These are phyloP conservation scores for Busseola fusca DNA, from an alignment of 2,888 invertebrate genomes.

Conservation along the genomic window DNA sequence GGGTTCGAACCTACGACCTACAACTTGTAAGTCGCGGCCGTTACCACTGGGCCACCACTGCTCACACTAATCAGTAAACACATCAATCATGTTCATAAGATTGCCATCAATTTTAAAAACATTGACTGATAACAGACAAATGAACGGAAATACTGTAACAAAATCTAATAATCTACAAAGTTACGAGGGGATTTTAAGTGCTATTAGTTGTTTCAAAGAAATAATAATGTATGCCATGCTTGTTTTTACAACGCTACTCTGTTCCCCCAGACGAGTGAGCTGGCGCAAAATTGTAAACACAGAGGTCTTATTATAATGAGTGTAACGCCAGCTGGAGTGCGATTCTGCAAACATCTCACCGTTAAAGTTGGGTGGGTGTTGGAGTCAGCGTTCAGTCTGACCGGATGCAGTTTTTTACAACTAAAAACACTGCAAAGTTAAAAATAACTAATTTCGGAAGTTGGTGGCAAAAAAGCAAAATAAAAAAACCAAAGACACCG, in stretches of 20 bases:
- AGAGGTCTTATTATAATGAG: neutral
- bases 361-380: too few relatives aligned
- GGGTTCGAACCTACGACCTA: too few relatives aligned
- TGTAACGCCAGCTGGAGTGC: neutral
- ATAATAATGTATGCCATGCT: constrained; percentile 17
- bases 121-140: constrained; percentile 31
- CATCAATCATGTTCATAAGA: constrained; percentile 6
- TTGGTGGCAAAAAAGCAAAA: too few relatives aligned
- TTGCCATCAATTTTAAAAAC: constrained; percentile 21
- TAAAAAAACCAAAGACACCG: too few relatives aligned
- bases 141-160: constrained; percentile 11
- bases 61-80: neutral
- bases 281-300: neutral
- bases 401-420: too few relatives aligned
- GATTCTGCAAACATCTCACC: too few relatives aligned
- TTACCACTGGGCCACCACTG: too few relatives aligned
- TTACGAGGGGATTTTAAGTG: constrained; percentile 15
- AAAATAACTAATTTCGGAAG: too few relatives aligned
- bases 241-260: neutral
- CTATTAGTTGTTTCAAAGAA: constrained; percentile 20
- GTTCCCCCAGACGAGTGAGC: neutral
- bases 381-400: too few relatives aligned
- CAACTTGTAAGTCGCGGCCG: too few relatives aligned
- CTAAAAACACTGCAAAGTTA: too few relatives aligned
- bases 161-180: constrained; percentile 27